Base-by-base conservation (phyloP, 2,113 vertebrate genomes). In the Vidua chalybeata region DNA sequence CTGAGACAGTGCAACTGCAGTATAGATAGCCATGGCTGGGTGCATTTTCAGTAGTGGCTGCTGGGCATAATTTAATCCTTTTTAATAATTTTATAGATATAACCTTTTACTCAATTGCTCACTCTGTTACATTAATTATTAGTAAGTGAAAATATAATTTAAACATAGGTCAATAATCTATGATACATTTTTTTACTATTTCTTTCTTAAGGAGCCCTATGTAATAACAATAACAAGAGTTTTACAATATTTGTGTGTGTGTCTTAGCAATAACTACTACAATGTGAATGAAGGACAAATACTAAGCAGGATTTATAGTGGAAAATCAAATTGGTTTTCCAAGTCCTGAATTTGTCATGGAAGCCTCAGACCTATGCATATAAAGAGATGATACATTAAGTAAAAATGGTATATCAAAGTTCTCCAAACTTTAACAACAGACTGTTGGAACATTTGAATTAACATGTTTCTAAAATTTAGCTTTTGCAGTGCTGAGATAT, bases 71-170 rank as follows among this genome's bases (percentile, higher is more conserved):
- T 97, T 93, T 93, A 87, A 91, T 91, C 56, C 75, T 85, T 96
- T 87, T 88, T 35, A 97, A 94, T 96, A 94, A 93, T 94, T 93
- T 96, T 94, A 96, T 93, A 92, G 94, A 83, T 96, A 94, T 88
- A 96, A 93, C 61, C 77, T 95, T 95, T 95, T 96, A 92, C 61
- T 93, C 72, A 94, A 79, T 81, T 96, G 68, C 55, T 92, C 61
- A 63, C 52, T 76, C 37, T 81, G 78, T 91, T 89, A 87, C 56
- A 82, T 96, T 96, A 92, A 96, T 96, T 96, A 94, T 91, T 88
- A 85, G 61, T 59, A 88, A 84, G 64, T 90, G 49, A 95, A 96
- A 97, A 95, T 91, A 95, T 80, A 82, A 91, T 95, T 96, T 93
- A 91, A 88, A 84, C 30, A 73, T 61, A 49, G 89, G 67, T 94